Conservation (phyloP, 2,797 vertebrate genomes). For the Chaunax sp. region DNA sequence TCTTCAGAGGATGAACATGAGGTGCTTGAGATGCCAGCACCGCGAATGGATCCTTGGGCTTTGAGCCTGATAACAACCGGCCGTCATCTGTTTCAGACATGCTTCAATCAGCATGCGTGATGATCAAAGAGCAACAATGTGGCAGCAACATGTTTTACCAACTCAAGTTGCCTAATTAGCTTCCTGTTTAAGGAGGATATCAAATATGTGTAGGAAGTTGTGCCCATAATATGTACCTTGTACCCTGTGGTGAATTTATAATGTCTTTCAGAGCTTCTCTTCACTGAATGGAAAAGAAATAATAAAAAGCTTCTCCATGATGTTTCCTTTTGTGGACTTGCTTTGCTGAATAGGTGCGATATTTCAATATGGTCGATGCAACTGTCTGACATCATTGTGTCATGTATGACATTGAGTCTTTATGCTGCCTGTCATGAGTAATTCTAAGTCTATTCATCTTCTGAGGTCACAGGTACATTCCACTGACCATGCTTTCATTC, state of each 20-base stretch:
- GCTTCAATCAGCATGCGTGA: slow-evolving; percentile 73
- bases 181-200: slow-evolving; percentile 70
- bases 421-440: slow-evolving; percentile 32
- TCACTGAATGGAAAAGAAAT: slow-evolving; percentile 38
- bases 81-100: slow-evolving; percentile 74
- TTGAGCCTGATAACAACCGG: slow-evolving; percentile 62
- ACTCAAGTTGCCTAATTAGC: slow-evolving; percentile 69
- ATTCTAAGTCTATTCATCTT: slow-evolving; percentile 23
- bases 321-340: slow-evolving; percentile 17
- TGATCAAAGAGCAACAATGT: slow-evolving; percentile 70
- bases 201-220: slow-evolving; percentile 64
- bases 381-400: slow-evolving; percentile 29
- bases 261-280: slow-evolving; percentile 41
- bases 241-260: slow-evolving; percentile 60
- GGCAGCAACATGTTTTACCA: slow-evolving; percentile 61
- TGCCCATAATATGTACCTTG: slow-evolving; percentile 48
- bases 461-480: slow-evolving; percentile 2
- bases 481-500: slow-evolving; percentile 18
- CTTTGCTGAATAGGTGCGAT: slow-evolving; percentile 18
- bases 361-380: slow-evolving; percentile 1
- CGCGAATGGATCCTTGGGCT: slow-evolving; percentile 77
- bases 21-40: slow-evolving; percentile 81
- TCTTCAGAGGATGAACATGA: slow-evolving; percentile 80
- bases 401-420: slow-evolving; percentile 17
- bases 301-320: slow-evolving; percentile 6